phyloP scores from a whole-genome alignment of 2,113 vertebrate genomes.

The Eolophus roseicapilla region DNA sequence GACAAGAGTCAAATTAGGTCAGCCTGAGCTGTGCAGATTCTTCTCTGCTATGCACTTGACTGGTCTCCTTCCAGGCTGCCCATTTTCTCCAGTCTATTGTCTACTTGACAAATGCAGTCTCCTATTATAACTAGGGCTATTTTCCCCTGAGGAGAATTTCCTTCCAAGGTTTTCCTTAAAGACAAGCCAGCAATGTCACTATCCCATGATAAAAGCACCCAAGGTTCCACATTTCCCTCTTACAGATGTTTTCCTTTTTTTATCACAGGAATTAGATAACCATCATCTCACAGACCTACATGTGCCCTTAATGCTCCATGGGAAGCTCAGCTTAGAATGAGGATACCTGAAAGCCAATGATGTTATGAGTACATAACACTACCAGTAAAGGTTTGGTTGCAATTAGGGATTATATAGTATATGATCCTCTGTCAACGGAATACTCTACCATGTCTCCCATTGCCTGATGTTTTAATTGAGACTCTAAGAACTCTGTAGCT shows the following conservation, averaged over 20 bases:
- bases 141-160: neutral
- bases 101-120: neutral
- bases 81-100: neutral
- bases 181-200: neutral
- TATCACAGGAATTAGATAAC: neutral
- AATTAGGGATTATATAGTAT: neutral
- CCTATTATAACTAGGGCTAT: neutral
- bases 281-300: neutral
- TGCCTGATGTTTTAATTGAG: slow-evolving; percentile 32
- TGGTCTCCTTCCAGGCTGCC: neutral
- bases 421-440: neutral
- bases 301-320: slow-evolving; percentile 9
- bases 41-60: neutral
- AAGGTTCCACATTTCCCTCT: neutral
- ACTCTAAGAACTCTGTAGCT: slow-evolving; percentile 4
- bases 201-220: neutral
- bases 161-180: neutral
- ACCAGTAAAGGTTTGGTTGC: slow-evolving; percentile 40
- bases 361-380: slow-evolving; percentile 15
- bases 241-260: neutral
- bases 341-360: slow-evolving; percentile 14
- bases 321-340: neutral
- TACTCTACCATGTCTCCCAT: neutral
- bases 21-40: neutral
- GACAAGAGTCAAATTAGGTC: neutral